Percentiles rank a stretch among this genome's conserved stretches.
Conservation (phyloP, 1,140 invertebrate species). For the Ceratina australensis region DNA sequence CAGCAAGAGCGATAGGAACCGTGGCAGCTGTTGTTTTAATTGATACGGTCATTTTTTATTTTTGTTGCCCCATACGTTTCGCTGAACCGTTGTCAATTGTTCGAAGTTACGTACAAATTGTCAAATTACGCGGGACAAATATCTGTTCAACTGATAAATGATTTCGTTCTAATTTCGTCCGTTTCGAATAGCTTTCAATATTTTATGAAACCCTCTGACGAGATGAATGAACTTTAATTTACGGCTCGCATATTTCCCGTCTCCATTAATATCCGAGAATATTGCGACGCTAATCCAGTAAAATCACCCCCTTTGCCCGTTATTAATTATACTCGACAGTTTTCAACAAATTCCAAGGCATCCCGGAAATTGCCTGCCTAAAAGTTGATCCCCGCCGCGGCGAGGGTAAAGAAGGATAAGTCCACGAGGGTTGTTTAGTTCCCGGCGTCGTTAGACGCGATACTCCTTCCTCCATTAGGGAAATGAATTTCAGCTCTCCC, state of each 20-base stretch:
- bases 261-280: conserved; percentile 4
- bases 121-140: too few relatives aligned
- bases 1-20: neutral
- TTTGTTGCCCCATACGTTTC: neutral
- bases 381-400: neutral
- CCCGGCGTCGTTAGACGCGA: conserved; percentile 57
- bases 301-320: conserved; percentile 1
- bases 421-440: conserved; percentile 58
- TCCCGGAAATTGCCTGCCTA: conserved; percentile 19
- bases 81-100: too few relatives aligned
- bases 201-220: too few relatives aligned
- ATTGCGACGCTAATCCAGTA: neutral
- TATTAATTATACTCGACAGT: neutral
- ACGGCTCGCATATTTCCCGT: neutral
- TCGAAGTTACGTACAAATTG: too few relatives aligned
- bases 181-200: too few relatives aligned
- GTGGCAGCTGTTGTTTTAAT: neutral
- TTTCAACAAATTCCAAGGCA: conserved; percentile 6
- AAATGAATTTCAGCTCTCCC: conserved; percentile 65
- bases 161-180: too few relatives aligned
- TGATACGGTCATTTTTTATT: neutral
- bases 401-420: neutral
- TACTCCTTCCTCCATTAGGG: conserved; percentile 68
- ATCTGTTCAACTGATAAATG: too few relatives aligned
- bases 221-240: too few relatives aligned